These are phyloP conservation scores for Sarcophaga caerulescens DNA, from an alignment of 2,888 invertebrate species.

Conservation along the genomic window DNA sequence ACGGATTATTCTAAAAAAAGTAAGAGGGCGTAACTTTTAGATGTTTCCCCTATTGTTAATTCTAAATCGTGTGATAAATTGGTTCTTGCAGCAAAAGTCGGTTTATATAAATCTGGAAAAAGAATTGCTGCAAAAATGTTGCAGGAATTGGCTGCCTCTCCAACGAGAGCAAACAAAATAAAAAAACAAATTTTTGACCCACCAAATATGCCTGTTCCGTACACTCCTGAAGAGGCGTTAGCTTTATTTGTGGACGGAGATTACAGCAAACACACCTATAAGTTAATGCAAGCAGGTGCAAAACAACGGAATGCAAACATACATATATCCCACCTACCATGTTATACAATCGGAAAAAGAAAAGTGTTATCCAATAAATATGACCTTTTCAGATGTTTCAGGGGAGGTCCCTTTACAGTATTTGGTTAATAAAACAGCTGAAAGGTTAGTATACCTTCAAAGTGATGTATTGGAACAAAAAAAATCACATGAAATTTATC, in stretches of 20 bases:
- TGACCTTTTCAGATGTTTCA: conserved; percentile 11
- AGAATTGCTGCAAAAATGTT: no score
- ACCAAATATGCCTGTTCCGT: no score
- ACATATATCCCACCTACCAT: conserved; percentile 28
- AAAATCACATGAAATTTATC: no score
- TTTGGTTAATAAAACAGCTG: neutral
- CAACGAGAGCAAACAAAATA: conserved; percentile 4
- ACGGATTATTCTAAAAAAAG: no score
- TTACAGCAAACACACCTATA: conserved; percentile 6
- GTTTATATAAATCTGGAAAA: no score
- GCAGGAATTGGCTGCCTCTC: no score
- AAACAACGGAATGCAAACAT: conserved; percentile 23
- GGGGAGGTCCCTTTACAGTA: neutral
- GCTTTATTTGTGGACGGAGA: conserved; percentile 28
- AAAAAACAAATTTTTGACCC: neutral
- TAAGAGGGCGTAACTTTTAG: no score
- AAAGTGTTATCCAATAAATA: conserved; percentile 34
- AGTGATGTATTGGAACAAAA: neutral
- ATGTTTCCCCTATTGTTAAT: no score
- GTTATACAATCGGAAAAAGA: conserved; percentile 24
- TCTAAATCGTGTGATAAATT: no score
- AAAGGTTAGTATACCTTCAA: neutral
- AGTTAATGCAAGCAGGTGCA: conserved; percentile 17
- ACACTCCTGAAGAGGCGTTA: conserved; percentile 15
- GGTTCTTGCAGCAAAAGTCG: no score